A percentile compares a stretch with the other conserved stretches of the same genome.
These are phyloP conservation scores for Seira musarum DNA, from an alignment of 2,888 invertebrate species.

Conservation along the genomic window DNA sequence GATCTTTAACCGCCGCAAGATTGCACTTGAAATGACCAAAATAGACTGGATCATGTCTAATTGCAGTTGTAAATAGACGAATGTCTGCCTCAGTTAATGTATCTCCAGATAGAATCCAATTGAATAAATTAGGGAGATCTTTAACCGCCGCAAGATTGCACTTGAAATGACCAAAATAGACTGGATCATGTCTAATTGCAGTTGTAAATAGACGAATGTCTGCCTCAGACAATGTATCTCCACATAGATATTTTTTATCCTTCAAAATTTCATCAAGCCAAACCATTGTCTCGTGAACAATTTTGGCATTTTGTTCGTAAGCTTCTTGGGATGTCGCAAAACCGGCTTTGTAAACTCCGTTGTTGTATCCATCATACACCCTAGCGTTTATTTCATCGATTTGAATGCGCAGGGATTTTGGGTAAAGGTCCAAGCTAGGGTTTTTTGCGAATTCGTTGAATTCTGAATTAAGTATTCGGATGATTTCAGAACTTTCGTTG, in stretches of 20 bases:
- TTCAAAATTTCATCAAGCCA: conserved; percentile 56
- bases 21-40: conserved; percentile 66
- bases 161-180: conserved; percentile 65
- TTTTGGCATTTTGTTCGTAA: conserved; percentile 56
- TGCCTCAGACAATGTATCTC: conserved; percentile 60
- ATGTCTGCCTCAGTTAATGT: conserved; percentile 64
- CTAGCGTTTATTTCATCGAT: conserved; percentile 61
- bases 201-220: conserved; percentile 63
- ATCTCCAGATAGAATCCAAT: conserved; percentile 64
- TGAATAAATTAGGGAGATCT: conserved; percentile 51
- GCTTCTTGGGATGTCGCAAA: conserved; percentile 61
- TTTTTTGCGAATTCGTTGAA: conserved; percentile 62
- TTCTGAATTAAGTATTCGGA: conserved; percentile 63
- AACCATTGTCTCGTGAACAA: conserved; percentile 57
- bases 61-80: conserved; percentile 56
- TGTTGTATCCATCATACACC: conserved; percentile 62
- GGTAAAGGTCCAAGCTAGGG: conserved; percentile 60
- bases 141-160: conserved; percentile 61
- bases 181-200: conserved; percentile 63
- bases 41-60: conserved; percentile 66
- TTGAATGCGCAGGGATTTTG: conserved; percentile 26
- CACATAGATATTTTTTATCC: conserved; percentile 49
- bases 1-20: conserved; percentile 54
- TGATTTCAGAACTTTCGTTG: conserved; percentile 67
- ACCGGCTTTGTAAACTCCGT: conserved; percentile 67